phyloP scores from a whole-genome alignment of 1,140 invertebrate species.

The Lasioglossum albipes region DNA sequence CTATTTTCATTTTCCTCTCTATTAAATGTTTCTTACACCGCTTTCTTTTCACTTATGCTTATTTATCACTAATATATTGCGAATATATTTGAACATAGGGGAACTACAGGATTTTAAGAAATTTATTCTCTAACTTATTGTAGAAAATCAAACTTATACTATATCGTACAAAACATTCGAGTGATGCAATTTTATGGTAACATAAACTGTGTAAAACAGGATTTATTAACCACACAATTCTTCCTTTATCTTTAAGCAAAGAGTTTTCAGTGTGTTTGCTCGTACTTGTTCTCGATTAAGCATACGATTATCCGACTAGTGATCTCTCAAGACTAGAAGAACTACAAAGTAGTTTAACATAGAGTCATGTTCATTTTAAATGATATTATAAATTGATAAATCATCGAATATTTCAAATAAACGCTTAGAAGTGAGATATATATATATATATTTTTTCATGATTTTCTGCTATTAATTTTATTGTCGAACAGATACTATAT shows the following conservation, averaged over 20 bases:
- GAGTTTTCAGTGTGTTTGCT: not conserved
- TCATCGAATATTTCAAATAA: not conserved
- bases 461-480: not conserved
- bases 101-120: no score
- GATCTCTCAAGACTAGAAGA: not conserved
- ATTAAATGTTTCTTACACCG: not conserved
- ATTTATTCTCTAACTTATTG: no score
- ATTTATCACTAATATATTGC: not conserved
- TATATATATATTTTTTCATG: not conserved
- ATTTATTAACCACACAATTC: not conserved
- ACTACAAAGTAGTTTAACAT: not conserved
- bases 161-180: no score
- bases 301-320: not conserved
- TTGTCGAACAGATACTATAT: not conserved
- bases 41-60: not conserved
- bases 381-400: constrained; percentile 7
- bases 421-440: not conserved
- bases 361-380: not conserved
- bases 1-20: constrained; percentile 19
- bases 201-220: not conserved
- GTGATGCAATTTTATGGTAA: not conserved
- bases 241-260: constrained; percentile 30
- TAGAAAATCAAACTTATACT: no score
- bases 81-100: not conserved
- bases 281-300: not conserved